A percentile compares a stretch with the other conserved stretches of the same genome.
These are phyloP conservation scores for Pteronotus mesoamericanus DNA, from an alignment of 2,797 vertebrate genomes.

Conservation along the genomic window DNA sequence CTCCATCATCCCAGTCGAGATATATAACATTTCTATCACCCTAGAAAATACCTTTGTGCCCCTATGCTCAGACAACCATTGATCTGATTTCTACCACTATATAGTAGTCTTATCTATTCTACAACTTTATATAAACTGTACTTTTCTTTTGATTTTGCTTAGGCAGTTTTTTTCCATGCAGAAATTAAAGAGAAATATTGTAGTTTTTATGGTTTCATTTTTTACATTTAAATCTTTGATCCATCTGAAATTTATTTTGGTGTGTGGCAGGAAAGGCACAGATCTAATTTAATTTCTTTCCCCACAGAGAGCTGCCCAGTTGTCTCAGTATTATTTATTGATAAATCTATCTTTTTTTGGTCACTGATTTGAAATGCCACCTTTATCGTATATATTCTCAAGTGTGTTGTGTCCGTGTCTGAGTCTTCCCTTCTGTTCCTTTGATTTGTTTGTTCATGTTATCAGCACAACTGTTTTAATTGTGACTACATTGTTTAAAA, in stretches of 20 bases:
- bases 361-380: neutral
- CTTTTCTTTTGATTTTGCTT: neutral
- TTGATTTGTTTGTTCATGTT: neutral
- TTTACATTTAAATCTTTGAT: neutral
- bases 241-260: conserved; percentile 21
- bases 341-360: neutral
- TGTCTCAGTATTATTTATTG: conserved; percentile 9
- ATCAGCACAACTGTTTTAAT: neutral
- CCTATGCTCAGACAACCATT: neutral
- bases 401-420: neutral
- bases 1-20: neutral
- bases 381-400: neutral
- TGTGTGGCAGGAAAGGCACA: neutral
- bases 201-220: neutral
- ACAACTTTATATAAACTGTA: neutral
- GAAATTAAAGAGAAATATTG: conserved; percentile 3
- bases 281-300: conserved; percentile 5
- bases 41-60: neutral
- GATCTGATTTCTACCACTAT: neutral
- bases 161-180: neutral
- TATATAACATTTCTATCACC: neutral
- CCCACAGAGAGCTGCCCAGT: neutral
- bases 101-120: neutral
- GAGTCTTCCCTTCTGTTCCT: neutral
- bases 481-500: neutral